Base-by-base conservation (phyloP, 92 coral and sea anemone genomes). In the Paragorgia papillata region DNA sequence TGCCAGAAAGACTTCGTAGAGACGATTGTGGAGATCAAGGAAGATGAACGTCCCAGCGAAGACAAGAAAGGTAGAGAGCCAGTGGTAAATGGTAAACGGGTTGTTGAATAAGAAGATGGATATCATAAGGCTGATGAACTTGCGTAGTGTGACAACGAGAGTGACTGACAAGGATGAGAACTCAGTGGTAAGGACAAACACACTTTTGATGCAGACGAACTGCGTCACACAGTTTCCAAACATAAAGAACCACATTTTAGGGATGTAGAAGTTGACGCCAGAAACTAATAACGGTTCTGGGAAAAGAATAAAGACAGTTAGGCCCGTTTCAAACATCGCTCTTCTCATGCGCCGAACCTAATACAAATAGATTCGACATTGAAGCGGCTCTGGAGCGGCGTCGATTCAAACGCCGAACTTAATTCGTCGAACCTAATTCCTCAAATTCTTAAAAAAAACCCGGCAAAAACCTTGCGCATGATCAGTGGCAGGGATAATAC, bases 121-220 rank as follows among this genome's bases (percentile, higher is more conserved):
- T 60, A 94, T 80, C 74, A 94, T 57, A 25, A 94, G 85, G 76
- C 96, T 94, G 73, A 85, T 57, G 76, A 94, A 94, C 89, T 94
- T 94, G 73, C 98, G 94, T 25, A 94, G 89, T 43, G 98, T 94
- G 73, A 88, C 79, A 33, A 94, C 94, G 9, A 94, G 91, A 34
- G 98, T 94, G 82, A 94, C 98, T 51, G 98, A 88, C 49, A 94
- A 85, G 15, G 98, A 94, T 15, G 96, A 79, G 79, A 89, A 86
- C 71, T 94, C 98, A 74, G 98, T 90, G 69, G 97, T 90, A 80
- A 94, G 87, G 20, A 86, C 80, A 75, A 90, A 94, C 33, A 94
- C 98, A 48, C 97, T 86, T 10, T 94, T 84, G 58, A 94, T 90
- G 67, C 98, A 94, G 34, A 88, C 73, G 73, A 90, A 94, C 66